A percentile compares a stretch with the other conserved stretches of the same genome.
phyloP scores from a whole-genome alignment of 2,888 invertebrate genomes.

The Stenchaetothrips biformis region DNA sequence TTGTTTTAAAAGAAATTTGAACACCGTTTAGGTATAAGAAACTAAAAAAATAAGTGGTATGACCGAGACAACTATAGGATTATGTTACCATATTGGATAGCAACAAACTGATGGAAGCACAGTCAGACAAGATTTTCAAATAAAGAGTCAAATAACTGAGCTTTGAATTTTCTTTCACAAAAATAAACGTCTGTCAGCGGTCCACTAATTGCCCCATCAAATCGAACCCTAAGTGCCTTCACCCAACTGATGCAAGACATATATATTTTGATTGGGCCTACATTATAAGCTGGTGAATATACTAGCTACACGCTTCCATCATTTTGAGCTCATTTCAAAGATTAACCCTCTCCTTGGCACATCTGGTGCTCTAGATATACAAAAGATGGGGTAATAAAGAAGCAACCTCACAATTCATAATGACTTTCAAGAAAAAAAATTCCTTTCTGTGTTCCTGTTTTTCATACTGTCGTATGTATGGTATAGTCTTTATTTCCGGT shows the following conservation, averaged over 20 bases:
- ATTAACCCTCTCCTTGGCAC: too few species aligned
- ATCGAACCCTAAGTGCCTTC: neutral
- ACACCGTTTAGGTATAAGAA: neutral
- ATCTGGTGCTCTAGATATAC: too few species aligned
- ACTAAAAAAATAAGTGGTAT: neutral
- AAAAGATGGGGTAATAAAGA: too few species aligned
- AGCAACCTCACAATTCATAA: too few species aligned
- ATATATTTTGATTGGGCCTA: neutral
- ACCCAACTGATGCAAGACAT: neutral
- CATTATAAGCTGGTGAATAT: neutral
- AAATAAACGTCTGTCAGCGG: neutral
- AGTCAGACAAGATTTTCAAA: neutral
- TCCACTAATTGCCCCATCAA: neutral
- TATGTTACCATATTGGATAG: neutral
- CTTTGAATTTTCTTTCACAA: neutral
- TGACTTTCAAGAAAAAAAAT: too few species aligned
- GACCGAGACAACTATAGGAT: neutral
- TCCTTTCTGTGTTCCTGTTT: slow-evolving; percentile 1
- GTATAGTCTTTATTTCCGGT: neutral
- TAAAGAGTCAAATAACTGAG: neutral
- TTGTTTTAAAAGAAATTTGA: neutral
- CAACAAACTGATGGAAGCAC: slow-evolving; percentile 2
- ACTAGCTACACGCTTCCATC: neutral
- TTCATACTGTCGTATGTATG: slow-evolving; percentile 7
- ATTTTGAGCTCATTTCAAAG: neutral